phyloP scores from a whole-genome alignment of 2,888 invertebrate genomes.

The Ecdyonurus torrentis region DNA sequence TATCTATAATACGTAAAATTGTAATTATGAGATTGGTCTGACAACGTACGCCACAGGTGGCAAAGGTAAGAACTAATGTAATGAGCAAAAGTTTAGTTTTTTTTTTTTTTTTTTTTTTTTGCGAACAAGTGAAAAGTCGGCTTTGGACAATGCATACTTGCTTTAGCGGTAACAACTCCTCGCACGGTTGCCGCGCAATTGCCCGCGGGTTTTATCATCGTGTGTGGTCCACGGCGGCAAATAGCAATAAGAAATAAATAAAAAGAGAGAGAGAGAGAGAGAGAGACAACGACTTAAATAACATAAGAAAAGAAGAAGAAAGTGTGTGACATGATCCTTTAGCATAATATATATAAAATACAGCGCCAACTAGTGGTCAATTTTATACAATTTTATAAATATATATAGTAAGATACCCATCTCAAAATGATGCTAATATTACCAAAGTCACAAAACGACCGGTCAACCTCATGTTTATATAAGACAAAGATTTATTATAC shows the following conservation, averaged over 20 bases:
- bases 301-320: too few relatives aligned
- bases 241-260: too few relatives aligned
- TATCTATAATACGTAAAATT: too few relatives aligned
- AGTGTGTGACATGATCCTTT: not conserved
- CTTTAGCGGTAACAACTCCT: not conserved
- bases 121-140: too few relatives aligned
- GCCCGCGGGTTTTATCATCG: not conserved
- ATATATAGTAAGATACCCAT: not conserved
- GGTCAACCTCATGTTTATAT: not conserved
- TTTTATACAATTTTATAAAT: too few relatives aligned
- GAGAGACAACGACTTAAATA: too few relatives aligned
- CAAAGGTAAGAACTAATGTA: not conserved
- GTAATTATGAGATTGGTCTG: too few relatives aligned
- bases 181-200: too few relatives aligned
- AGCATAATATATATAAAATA: too few relatives aligned
- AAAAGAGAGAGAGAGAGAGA: too few relatives aligned
- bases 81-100: too few relatives aligned
- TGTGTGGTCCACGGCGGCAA: constrained; percentile 1
- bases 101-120: too few relatives aligned
- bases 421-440: not conserved
- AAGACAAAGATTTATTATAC: not conserved
- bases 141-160: not conserved
- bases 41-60: not conserved
- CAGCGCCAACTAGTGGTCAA: not conserved
- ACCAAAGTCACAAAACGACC: not conserved